Conservation (phyloP, 2,797 vertebrate genomes). For the Acipenser oxyrinchus region DNA sequence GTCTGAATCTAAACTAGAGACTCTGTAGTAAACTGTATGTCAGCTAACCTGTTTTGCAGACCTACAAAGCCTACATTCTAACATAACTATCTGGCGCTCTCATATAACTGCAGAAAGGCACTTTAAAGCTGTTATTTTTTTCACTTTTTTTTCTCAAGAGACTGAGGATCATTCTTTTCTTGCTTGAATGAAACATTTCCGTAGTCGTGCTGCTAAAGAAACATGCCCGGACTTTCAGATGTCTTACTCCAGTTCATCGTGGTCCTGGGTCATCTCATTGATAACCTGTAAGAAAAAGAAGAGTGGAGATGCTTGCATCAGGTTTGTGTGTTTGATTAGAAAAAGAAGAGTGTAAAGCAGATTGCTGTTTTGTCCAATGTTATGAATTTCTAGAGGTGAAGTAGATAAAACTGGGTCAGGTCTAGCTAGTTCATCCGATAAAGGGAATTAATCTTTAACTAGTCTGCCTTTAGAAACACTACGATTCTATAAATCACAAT, state of each 20-base stretch:
- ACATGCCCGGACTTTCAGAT: slow-evolving; percentile 25
- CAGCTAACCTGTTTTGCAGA: slow-evolving; percentile 57
- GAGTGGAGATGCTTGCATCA: background rate
- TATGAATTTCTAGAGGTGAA: too few relatives aligned
- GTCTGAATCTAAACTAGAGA: slow-evolving; percentile 61
- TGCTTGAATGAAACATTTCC: slow-evolving; percentile 55
- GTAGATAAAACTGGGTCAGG: too few relatives aligned
- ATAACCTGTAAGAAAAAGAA: slow-evolving; percentile 67
- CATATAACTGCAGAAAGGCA: slow-evolving; percentile 74
- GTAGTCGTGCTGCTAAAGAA: slow-evolving; percentile 4
- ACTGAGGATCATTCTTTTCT: slow-evolving; percentile 53
- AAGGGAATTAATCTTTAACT: too few relatives aligned
- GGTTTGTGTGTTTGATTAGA: too few relatives aligned
- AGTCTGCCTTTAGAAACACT: too few relatives aligned
- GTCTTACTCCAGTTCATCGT: slow-evolving; percentile 76
- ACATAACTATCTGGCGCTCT: slow-evolving; percentile 53
- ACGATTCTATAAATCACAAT: too few relatives aligned
- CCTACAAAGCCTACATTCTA: slow-evolving; percentile 56
- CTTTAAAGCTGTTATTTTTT: slow-evolving; percentile 70
- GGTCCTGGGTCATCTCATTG: slow-evolving; percentile 88
- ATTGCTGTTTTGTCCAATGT: too few relatives aligned
- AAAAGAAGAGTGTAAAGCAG: too few relatives aligned
- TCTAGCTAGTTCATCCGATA: too few relatives aligned
- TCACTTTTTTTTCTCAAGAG: slow-evolving; percentile 29
- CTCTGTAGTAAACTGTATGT: slow-evolving; percentile 51